Evolutionary conservation across 2,888 invertebrate genomes (phyloP), one percentile per base, ranked within the genome.

Genomic region (Lepetodrilus schrolli): DNA sequence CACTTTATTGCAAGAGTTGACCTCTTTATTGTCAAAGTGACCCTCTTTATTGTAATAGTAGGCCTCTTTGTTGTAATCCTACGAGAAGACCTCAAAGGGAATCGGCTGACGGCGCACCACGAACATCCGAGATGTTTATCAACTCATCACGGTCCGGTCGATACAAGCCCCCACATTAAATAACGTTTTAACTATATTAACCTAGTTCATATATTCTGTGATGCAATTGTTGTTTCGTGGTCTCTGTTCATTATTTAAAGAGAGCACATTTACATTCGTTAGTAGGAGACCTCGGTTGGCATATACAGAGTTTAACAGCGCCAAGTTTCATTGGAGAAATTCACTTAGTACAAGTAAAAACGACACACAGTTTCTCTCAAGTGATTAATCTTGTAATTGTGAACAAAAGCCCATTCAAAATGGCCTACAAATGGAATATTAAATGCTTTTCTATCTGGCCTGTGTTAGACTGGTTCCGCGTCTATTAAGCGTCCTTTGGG

Each of bases 401-500:
- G 58, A 37, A 66, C 66, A 66, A 37, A 66, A 37, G 38, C 66
- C 37, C 37, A 66, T 38, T 38, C 37, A 66, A 66, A 37, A 37
- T 38, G 20, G 38, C 20, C 37, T 17, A 68, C 38, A 68, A 68
- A 68, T 47, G 68, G 68, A 68, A 68, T 68, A 68, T 68, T 68
- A 68, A 68, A 68, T 43, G 68, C 68, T 68, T 47, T 38, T 47
- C 47, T 68, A 68, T 68, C 47, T 68, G 68, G 38, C 21, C 68
- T 23, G 37, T 26, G 68, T 47, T 30, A 17, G 38, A 4, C 20
- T 17, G 20, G 21, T 23, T 68, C 26, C 20, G 4, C 23, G 30
- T 10, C 47, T 47, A 17, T 38, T 68, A 68, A 26, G 1, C 47
- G 47, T 65, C 72, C 72, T 58, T 13, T 8, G 72, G 65, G 72